Evolutionary conservation across 1,140 invertebrate species (phyloP), one percentile per base, ranked within the genome.

Genomic region (Oncopeltus fasciatus): DNA sequence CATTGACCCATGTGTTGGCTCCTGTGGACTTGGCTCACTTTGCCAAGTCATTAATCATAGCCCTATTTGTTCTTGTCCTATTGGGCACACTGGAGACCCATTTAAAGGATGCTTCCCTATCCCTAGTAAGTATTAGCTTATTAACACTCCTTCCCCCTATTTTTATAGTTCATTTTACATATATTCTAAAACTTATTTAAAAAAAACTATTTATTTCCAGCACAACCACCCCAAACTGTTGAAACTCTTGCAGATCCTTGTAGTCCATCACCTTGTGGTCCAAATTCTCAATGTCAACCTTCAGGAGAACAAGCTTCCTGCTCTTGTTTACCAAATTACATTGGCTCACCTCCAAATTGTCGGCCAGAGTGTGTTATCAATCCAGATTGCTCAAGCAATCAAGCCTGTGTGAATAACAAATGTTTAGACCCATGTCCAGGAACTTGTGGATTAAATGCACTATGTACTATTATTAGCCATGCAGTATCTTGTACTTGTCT

Each of bases 11-110:
- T 93, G 90, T 70, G 73, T 83, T 4, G 87, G 87, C 24, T 81
- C 87, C 12, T 93, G 90, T 71, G 90, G 89, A 1, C 69, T 83
- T n/a, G 83, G 83, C 43, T 88, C 90, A 20, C 78, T 86, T 33
- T 93, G 89, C 71, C 84, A 89, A 76, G 87, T 90, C 0, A 86
- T 89, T 46, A 89, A 89, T 69, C 89, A 92, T 67, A 88, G 84
- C 60, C 87, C 88, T 12, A 88, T 88, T 51, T 91, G 88, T 67
- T 87, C 84, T 67, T 91, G 90, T 70, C 76, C 82, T 59, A 76
- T 83, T 59, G 84, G 83, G 9, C 85, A 87, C 73, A 90, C 87
- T 16, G 90, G 90, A 47, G 88, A 91, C 81, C 88, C 90, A 33
- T 90, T 90, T 72, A 84, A 81, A 70, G 82, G 82, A 61, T 93